phyloP scores from a whole-genome alignment of 2,888 invertebrate genomes.

The Oligia fasciuncula region DNA sequence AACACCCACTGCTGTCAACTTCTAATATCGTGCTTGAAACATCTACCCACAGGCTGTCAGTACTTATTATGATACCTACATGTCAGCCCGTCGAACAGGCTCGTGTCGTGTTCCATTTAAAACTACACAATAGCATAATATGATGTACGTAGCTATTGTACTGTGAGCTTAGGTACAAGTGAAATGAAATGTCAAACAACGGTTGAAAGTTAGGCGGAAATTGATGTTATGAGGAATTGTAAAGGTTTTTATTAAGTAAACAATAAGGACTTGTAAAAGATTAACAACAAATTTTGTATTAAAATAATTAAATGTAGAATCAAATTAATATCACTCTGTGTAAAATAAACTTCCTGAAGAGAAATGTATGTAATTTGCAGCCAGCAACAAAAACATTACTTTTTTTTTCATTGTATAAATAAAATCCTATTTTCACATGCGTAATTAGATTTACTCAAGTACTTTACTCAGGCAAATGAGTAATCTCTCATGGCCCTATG shows the following conservation, averaged over 20 bases:
- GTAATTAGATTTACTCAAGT: too few relatives aligned
- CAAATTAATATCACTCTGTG: neutral
- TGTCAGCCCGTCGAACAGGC: conserved; percentile 55
- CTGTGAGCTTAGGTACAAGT: conserved; percentile 24
- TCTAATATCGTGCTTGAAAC: conserved; percentile 56
- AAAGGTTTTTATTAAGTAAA: neutral
- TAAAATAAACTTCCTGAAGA: neutral
- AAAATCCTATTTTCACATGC: too few relatives aligned
- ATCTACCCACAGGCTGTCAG: conserved; percentile 62
- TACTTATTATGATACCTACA: conserved; percentile 64
- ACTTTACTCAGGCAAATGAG: neutral
- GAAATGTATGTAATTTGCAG: neutral
- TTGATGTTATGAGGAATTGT: neutral
- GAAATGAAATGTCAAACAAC: conserved; percentile 44
- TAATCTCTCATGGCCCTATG: neutral
- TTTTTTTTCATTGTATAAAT: neutral
- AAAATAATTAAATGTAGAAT: neutral
- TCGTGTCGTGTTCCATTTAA: conserved; percentile 63
- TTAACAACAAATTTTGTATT: neutral
- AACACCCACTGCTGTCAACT: conserved; percentile 61
- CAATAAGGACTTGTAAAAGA: neutral
- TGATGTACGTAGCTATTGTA: conserved; percentile 26
- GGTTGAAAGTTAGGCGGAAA: conserved; percentile 14
- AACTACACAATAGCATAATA: conserved; percentile 60
- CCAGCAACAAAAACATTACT: neutral